Base-by-base conservation (phyloP, 2,113 vertebrate genomes). In the Eupsittula cactorum region DNA sequence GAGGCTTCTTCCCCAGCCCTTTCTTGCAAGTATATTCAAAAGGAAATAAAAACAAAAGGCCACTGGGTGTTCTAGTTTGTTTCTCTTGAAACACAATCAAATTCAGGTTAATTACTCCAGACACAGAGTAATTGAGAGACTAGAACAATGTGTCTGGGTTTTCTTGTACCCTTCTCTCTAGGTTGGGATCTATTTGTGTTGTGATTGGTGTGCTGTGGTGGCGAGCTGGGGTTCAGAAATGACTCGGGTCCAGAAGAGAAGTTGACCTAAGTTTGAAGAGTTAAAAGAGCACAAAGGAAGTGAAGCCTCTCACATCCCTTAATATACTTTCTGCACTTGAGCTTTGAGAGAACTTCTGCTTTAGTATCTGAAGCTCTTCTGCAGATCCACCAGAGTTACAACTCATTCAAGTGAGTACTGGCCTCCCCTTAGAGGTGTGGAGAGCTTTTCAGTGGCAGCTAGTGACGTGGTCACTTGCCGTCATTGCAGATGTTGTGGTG, bases 201-300 rank as follows among this genome's bases (percentile, higher is more conserved):
- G 23, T 65, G 41, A 8, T 27, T 91, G 11, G 10, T 78, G 39
- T 28, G 37, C 33, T 39, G 0, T 49, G 25, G 46, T 0, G 0
- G 13, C 13, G 19, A 2, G 8, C 14, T 7, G 24, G 14, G 16
- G 1, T 47, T 90, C 39, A n/a, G 9, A 44, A 55, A 41, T 41
- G 5, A 13, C 29, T 19, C 5, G 1, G 9, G 11, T n/a, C 12
- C 20, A 27, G 28, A 47, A 50, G 8, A n/a, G 9, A 55, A 65
- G 13, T 16, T 77, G 44, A 68, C 23, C 15, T 67, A 35, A 57
- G 20, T 42, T 49, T 17, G n/a, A 31, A 35, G 24, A 47, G 18
- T 79, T 84, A 39, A 69, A 82, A 71, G 68, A 20, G 3, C 11
- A 20, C 2, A 8, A 55, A 50, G 42, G 68, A 68, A 29, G 21